These are phyloP conservation scores for Stenodema calcarata DNA, from an alignment of 2,888 invertebrate species.

Conservation along the genomic window DNA sequence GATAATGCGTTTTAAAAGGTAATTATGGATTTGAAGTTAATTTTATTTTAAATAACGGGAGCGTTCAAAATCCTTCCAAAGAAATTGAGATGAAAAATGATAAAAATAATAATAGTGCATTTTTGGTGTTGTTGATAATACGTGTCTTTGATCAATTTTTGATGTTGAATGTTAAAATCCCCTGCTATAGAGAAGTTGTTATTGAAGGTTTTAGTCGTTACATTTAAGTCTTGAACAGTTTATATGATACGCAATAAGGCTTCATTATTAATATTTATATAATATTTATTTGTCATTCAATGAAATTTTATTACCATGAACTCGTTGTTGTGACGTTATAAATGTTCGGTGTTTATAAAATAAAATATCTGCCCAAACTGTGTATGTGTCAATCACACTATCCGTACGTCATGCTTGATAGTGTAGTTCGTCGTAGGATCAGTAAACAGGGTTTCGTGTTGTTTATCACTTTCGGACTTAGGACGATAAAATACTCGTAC, in stretches of 20 bases:
- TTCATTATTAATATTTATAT: neutral
- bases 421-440: too few species aligned
- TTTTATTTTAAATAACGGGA: too few species aligned
- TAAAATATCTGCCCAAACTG: neutral
- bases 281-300: neutral
- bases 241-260: neutral
- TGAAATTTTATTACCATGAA: neutral
- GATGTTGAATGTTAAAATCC: too few species aligned
- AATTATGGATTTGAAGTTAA: too few species aligned
- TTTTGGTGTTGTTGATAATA: too few species aligned
- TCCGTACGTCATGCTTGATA: too few species aligned
- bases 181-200: neutral
- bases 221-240: neutral
- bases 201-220: neutral
- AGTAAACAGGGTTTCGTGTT: too few species aligned
- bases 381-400: too few species aligned
- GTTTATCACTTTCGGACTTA: too few species aligned
- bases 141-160: too few species aligned
- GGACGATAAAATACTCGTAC: too few species aligned
- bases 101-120: neutral
- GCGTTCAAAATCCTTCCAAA: neutral
- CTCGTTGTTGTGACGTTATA: conserved; percentile 5
- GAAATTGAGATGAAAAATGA: too few species aligned
- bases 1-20: neutral
- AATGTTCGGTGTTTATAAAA: conserved; percentile 14